These are phyloP conservation scores for Elaphurus davidianus DNA, from an alignment of 2,113 vertebrate genomes.

Conservation along the genomic window DNA sequence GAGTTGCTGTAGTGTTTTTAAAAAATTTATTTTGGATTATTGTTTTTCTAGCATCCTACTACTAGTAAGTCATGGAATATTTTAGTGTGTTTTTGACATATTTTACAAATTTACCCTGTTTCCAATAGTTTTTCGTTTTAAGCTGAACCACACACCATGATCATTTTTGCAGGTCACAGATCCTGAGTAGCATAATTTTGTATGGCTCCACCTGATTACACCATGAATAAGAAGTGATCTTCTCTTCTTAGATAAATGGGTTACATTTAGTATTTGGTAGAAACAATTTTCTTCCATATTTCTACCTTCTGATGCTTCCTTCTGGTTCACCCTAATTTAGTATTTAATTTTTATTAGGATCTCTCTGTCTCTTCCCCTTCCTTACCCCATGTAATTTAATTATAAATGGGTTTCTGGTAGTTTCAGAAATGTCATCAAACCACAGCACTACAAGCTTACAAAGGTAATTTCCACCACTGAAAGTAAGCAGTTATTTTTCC, in stretches of 20 bases:
- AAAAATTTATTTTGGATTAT: not conserved
- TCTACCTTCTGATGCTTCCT: not conserved
- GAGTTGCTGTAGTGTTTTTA: too few relatives aligned
- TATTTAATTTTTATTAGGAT: constrained; percentile 22
- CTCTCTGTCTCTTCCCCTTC: not conserved
- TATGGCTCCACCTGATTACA: not conserved
- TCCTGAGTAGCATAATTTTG: not conserved
- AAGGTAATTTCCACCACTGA: not conserved
- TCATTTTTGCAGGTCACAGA: not conserved
- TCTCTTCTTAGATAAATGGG: not conserved
- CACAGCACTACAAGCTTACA: not conserved
- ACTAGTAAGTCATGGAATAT: not conserved
- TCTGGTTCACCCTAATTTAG: not conserved
- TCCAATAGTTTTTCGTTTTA: not conserved
- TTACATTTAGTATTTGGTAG: not conserved
- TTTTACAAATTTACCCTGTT: not conserved
- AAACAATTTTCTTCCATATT: not conserved
- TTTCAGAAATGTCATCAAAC: not conserved
- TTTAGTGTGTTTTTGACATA: not conserved
- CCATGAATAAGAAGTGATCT: not conserved
- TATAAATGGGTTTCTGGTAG: not conserved
- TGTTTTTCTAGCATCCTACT: not conserved
- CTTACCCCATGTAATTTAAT: not conserved
- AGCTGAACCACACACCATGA: not conserved
- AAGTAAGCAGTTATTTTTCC: not conserved